phyloP scores from a whole-genome alignment of 2,888 invertebrate genomes.

The Nomada goodeniana region DNA sequence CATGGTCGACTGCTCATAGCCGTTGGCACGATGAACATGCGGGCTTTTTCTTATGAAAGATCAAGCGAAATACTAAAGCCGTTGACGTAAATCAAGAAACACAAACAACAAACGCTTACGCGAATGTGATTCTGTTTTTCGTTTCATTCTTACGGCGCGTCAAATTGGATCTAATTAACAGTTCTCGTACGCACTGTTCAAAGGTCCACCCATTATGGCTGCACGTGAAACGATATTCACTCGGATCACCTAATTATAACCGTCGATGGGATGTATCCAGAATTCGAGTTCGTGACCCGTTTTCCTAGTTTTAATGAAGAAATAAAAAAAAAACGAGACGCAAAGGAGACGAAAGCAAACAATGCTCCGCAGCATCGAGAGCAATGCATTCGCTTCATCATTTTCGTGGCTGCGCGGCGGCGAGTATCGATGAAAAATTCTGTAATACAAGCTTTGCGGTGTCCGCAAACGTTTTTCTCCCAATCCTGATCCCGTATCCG shows the following conservation, averaged over 20 bases:
- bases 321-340: not conserved
- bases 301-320: not conserved
- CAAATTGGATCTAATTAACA: conserved; percentile 60
- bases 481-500: not conserved
- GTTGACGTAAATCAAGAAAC: not conserved
- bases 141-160: conserved; percentile 45
- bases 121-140: conserved; percentile 35
- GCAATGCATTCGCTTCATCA: not conserved
- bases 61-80: not conserved
- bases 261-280: conserved; percentile 33
- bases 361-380: too few relatives aligned
- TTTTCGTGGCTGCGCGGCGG: not conserved
- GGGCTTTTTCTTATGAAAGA: not conserved
- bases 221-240: conserved; percentile 30
- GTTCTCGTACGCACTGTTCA: conserved; percentile 17
- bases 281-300: conserved; percentile 31
- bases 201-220: conserved; percentile 18
- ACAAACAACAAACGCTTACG: not conserved
- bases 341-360: not conserved
- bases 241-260: conserved; percentile 47
- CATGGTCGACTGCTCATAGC: conserved; percentile 5
- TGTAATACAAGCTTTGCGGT: conserved; percentile 3
- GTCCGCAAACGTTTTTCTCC: not conserved
- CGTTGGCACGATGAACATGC: not conserved
- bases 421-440: not conserved